phyloP scores from a whole-genome alignment of 1,140 invertebrate genomes.

The Physella acuta region DNA sequence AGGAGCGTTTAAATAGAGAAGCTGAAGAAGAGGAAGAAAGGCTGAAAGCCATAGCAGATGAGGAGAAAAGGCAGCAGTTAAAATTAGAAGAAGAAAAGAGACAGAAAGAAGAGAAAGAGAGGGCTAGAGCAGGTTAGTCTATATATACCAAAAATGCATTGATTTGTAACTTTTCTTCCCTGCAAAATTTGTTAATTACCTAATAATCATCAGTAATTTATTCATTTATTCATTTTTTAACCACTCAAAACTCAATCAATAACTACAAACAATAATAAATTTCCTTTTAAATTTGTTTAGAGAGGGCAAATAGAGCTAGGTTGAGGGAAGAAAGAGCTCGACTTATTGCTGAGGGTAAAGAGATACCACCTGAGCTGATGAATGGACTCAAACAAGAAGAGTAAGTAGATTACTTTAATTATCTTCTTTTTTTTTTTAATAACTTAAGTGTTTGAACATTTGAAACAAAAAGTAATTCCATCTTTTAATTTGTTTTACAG shows the following conservation, averaged over 20 bases:
- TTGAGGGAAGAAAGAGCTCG: slow-evolving; percentile 51
- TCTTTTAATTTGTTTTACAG: background rate
- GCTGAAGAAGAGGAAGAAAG: slow-evolving; percentile 39
- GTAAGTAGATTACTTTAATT: slow-evolving; percentile 26
- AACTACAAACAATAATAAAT: too few relatives aligned
- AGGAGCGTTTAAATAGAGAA: slow-evolving; percentile 43
- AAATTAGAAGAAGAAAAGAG: slow-evolving; percentile 41
- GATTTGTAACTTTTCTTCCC: too few relatives aligned
- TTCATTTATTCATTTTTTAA: too few relatives aligned
- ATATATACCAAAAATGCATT: too few relatives aligned
- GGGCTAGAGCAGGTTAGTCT: slow-evolving; percentile 40
- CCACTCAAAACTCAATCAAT: too few relatives aligned
- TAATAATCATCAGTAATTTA: too few relatives aligned
- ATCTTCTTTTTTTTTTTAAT: background rate
- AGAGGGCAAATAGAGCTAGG: slow-evolving; percentile 46
- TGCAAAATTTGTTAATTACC: too few relatives aligned
- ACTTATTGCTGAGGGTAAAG: slow-evolving; percentile 49
- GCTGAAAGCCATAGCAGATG: slow-evolving; percentile 24
- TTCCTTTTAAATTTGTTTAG: too few relatives aligned
- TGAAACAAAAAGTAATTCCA: background rate
- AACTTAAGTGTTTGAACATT: background rate
- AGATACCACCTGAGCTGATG: slow-evolving; percentile 52
- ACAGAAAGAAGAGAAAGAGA: slow-evolving; percentile 43
- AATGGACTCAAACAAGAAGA: slow-evolving; percentile 41
- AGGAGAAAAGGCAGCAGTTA: slow-evolving; percentile 33